Conservation (phyloP, 2,888 invertebrate genomes). For the Patella caerulea region DNA sequence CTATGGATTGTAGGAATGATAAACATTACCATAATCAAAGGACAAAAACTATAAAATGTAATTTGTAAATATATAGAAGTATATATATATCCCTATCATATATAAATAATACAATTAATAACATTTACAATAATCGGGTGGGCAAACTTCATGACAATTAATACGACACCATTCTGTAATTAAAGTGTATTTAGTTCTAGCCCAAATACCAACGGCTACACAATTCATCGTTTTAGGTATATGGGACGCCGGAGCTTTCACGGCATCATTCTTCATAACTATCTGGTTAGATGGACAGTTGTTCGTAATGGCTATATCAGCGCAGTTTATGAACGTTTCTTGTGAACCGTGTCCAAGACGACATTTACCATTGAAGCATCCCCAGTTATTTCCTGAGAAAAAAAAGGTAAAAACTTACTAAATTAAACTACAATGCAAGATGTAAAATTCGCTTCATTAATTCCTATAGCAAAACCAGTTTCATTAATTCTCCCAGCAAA, state of each 20-base stretch:
- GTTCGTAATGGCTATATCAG: background rate
- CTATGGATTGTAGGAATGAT: too few relatives aligned
- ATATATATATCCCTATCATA: too few relatives aligned
- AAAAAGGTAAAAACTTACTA: background rate
- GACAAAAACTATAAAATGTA: too few relatives aligned
- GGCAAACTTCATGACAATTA: background rate
- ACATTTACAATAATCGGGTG: background rate
- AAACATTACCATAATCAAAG: too few relatives aligned
- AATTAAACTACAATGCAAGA: too few relatives aligned
- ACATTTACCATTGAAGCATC: background rate
- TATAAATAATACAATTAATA: background rate
- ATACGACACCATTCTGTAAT: background rate
- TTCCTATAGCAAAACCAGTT: too few relatives aligned
- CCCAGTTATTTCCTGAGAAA: background rate
- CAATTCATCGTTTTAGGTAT: background rate
- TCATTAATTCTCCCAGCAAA: too few relatives aligned
- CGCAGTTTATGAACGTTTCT: slow-evolving; percentile 2
- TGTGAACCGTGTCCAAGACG: background rate
- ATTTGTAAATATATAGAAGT: too few relatives aligned
- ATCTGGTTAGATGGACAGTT: background rate
- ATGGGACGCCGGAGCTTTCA: background rate
- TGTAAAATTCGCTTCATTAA: too few relatives aligned
- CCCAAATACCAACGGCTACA: background rate
- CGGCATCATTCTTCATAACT: background rate
- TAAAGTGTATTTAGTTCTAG: background rate